phyloP scores from a whole-genome alignment of 2,888 invertebrate genomes.

The Leptothorax acervorum region DNA sequence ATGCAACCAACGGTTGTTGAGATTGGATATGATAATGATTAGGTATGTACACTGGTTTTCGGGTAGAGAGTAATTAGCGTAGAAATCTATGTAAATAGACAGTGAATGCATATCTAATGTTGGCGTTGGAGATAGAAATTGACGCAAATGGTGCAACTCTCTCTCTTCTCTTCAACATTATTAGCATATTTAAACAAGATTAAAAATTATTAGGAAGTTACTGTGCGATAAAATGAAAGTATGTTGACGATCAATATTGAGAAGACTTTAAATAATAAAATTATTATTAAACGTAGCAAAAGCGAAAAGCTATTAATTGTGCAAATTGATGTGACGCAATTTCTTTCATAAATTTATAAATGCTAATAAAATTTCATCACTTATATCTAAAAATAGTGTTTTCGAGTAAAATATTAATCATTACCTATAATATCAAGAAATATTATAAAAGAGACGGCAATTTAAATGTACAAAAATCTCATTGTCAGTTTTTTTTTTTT shows the following conservation, averaged over 20 bases:
- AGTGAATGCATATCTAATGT: constrained; percentile 5
- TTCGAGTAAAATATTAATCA: background rate
- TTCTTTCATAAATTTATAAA: background rate
- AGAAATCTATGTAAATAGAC: constrained; percentile 8
- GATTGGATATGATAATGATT: background rate
- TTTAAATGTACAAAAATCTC: background rate
- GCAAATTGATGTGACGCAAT: background rate
- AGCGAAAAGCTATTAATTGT: background rate
- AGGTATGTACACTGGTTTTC: background rate
- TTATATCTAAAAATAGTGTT: background rate
- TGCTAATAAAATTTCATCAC: background rate
- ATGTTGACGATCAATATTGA: background rate
- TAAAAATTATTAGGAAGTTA: background rate
- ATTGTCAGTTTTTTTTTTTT: background rate
- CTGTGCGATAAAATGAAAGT: background rate
- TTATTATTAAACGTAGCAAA: background rate
- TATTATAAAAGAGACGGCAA: background rate
- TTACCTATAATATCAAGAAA: background rate
- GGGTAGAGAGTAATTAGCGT: background rate
- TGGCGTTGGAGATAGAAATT: background rate
- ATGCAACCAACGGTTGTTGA: background rate
- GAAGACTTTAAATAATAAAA: background rate
- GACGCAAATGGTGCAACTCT: background rate
- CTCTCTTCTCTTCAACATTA: background rate
- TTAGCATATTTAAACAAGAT: constrained; percentile 17